Evolutionary conservation across 2,113 vertebrate species (phyloP).

Genomic region (Lanius collurio): DNA sequence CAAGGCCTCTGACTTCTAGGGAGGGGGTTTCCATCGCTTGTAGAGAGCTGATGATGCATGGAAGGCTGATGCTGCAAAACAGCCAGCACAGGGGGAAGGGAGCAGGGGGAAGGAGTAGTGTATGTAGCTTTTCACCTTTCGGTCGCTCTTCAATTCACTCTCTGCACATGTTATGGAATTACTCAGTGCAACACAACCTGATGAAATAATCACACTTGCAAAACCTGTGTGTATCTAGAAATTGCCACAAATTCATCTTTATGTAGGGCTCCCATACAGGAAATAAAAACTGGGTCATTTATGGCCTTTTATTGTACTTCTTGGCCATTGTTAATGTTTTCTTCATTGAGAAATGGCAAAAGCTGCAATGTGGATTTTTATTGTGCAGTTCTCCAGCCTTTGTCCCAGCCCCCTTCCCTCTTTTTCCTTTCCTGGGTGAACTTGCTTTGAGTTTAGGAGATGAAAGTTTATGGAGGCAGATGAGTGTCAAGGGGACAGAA

Average conservation of each 20-base stretch:
- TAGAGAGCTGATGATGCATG: slow-evolving; percentile 46
- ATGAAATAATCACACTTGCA: slow-evolving; percentile 48
- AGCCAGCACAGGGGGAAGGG: neutral
- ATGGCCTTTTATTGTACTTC: slow-evolving; percentile 65
- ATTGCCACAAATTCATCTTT: slow-evolving; percentile 43
- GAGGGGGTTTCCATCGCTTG: slow-evolving; percentile 54
- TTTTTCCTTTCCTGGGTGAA: slow-evolving; percentile 68
- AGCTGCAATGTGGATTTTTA: slow-evolving; percentile 70
- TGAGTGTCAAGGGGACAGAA: slow-evolving; percentile 57
- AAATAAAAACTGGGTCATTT: slow-evolving; percentile 69
- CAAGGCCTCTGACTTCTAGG: slow-evolving; percentile 41
- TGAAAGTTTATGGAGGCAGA: slow-evolving; percentile 70
- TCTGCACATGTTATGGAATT: slow-evolving; percentile 2
- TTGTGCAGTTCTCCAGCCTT: slow-evolving; percentile 43
- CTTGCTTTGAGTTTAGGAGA: slow-evolving; percentile 65
- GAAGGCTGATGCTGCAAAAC: slow-evolving; percentile 63
- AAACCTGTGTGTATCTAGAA: slow-evolving; percentile 22
- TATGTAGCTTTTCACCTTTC: slow-evolving; percentile 29
- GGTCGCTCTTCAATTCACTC: slow-evolving; percentile 1
- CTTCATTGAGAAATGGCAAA: slow-evolving; percentile 73
- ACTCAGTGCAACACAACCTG: slow-evolving; percentile 5
- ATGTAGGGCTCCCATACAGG: slow-evolving; percentile 19
- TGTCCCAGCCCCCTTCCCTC: neutral
- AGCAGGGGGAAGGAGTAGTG: neutral
- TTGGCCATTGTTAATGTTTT: slow-evolving; percentile 73